Evolutionary conservation across 2,797 vertebrate species (phyloP), one percentile per base, ranked within the genome.

Genomic region (Melanotaenia trifasciata): DNA sequence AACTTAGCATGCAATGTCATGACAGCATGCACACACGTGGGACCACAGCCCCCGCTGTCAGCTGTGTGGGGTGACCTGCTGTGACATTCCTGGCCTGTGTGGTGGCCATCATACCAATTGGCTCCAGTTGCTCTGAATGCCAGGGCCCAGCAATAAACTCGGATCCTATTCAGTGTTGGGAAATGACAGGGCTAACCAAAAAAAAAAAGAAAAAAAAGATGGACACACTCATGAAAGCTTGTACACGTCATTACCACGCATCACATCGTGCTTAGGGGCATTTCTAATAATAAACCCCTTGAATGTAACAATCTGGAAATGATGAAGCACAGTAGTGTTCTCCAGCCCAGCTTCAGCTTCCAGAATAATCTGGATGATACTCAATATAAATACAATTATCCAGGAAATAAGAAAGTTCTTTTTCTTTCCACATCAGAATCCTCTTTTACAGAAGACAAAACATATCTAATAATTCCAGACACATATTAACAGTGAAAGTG

Each of bases 21-120:
- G 73, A 81, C 61, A 20, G 53, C 67, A 74, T 56, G 62, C 61
- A 30, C 12, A 35, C 57, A 68, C 68, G 51, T 79, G 76, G 78
- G 67, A 18, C 35, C 70, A 72, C 87, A 79, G 81, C 70, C 73
- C 67, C 59, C 11, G 11, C 57, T 61, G 91, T 92, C 94, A 95
- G 94, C 92, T 95, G 93, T 82, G 88, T 65, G 45, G 76, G 85
- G 87, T 92, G 93, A 94, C 93, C 92, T 89, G 87, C 69, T 5
- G 58, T 83, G 89, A 92, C 92, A 94, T 94, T 94, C 85, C 89
- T 54, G 70, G 84, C 56, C 76, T 14, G 33, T 47, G 67, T 78
- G 82, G 81, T 85, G 81, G 83, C 85, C 56, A 84, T 90, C 90
- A 86, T 70, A 72, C 80, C 61, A 68, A 40, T 76, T 58, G 56